Evolutionary conservation across 37 sponge, comb jelly and placozoan species (phyloP), one percentile per base, ranked within the genome.

Genomic region (Ianthella basta): DNA sequence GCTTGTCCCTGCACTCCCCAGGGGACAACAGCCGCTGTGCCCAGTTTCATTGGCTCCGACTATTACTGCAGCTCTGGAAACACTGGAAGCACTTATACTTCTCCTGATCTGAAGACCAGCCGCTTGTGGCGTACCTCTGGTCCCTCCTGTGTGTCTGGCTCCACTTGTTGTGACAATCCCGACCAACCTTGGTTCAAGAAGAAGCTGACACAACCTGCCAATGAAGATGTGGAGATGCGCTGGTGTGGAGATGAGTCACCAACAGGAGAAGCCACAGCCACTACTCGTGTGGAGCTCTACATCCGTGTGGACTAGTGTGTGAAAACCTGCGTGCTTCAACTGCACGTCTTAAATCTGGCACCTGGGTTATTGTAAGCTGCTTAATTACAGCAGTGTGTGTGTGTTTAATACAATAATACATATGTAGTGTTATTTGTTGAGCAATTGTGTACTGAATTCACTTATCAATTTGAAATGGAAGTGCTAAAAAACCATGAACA

Each of bases 181-280:
- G 78, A 75, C 37, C 78, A 75, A 14, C 78, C 78, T 21, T 75
- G 78, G 78, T 75, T 75, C 54, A 75, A 75, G 53, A 44, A 14
- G 32, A 40, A 32, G 38, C n/a, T 36, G 32, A 50, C 23, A 36
- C 23, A 32, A 15, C 23, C 24, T 14, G 37, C 44, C 33, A 75
- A 23, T 24, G 54, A 75, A 24, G 38, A 75, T 23, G 54, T 75
- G n/a, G 78, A 75, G 38, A 19, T 75, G 50, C 33, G 37, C 54
- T 75, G 78, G 78, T 75, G 78, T 75, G 78, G 53, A 50, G 40
- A 36, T 41, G 0, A 1, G 2, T 20, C 18, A 21, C 41, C 40
- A 24, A 24, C n/a, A 8, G 53, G 38, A 41, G 78, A 69, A 69
- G 70, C 70, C 12, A 44, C 50, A 3, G 70, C 70, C 34, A 69